Base-by-base conservation (phyloP, 2,113 vertebrate species). In the Actenoides lindsayi region DNA sequence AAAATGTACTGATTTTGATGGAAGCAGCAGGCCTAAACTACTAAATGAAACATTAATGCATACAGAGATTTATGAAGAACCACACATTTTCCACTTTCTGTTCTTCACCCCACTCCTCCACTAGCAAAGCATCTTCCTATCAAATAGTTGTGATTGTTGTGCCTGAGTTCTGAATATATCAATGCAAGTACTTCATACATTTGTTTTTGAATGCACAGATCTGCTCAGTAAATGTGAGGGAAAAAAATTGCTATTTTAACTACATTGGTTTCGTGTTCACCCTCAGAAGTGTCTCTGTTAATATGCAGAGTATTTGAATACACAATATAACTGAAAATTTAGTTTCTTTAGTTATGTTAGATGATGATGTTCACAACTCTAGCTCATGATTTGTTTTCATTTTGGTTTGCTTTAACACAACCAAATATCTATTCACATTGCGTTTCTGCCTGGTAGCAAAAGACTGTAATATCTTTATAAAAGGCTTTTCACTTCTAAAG, bases 401-500 rank as follows among this genome's bases (percentile, higher is more conserved):
- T 94, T 94, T 94, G 73, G 90, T 94, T 94, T 95, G 76, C 83
- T 92, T 91, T 86, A 80, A 83, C 86, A 94, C 59, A 87, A 94
- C 67, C 87, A 83, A 89, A 13, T 96, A 81, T 67, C 74, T 97
- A 85, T 69, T 83, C 69, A 91, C 80, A 67, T 31, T 83, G 82
- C 87, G 59, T 90, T 97, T 95, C 93, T 96, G 77, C 53, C 75
- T 94, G 81, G 78, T 42, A 94, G 87, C 73, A 92, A 96, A 89
- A 81, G 76, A 92, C 79, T 94, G 70, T 87, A 83, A 39, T 67
- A 78, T 76, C 50, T 62, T 94, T 90, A 74, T 74, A 64, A 76
- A 87, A 86, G 71, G 88, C 70, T 84, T 94, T 91, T 87, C 86
- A 91, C 92, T 94, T 96, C 67, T 87, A 82, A 84, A 94, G 87